Evolutionary conservation across 2,888 invertebrate species (phyloP).

Genomic region (Cataglyphis livida): DNA sequence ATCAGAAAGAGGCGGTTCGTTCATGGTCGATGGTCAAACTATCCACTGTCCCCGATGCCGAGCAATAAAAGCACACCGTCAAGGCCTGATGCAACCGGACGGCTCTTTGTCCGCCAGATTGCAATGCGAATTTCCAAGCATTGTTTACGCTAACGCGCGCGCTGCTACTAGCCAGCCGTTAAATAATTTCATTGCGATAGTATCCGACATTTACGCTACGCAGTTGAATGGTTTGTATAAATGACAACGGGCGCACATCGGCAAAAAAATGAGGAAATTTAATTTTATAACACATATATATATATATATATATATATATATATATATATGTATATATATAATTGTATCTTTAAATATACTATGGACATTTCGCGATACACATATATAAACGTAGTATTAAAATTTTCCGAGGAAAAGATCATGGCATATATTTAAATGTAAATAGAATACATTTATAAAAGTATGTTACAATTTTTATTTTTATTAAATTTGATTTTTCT

Average conservation of each 20-base stretch:
- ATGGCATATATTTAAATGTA: background rate
- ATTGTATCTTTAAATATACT: background rate
- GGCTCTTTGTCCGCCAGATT: constrained; percentile 65
- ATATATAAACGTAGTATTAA: background rate
- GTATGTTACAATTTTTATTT: too few relatives aligned
- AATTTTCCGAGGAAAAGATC: background rate
- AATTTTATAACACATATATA: too few relatives aligned
- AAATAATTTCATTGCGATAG: constrained; percentile 64
- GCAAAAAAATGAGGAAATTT: background rate
- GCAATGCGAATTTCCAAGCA: constrained; percentile 67
- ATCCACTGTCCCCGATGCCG: constrained; percentile 9
- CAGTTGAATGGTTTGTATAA: background rate
- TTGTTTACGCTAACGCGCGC: constrained; percentile 63
- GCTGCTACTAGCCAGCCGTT: constrained; percentile 51
- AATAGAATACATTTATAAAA: background rate
- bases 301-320: background rate
- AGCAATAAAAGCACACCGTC: constrained; percentile 66
- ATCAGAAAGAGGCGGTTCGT: constrained; percentile 57
- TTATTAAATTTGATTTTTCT: background rate
- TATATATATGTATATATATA: background rate
- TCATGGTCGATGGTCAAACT: constrained; percentile 54
- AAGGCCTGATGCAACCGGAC: constrained; percentile 9
- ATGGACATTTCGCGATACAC: background rate
- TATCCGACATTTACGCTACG: constrained; percentile 58
- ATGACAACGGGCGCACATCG: background rate